Base-by-base conservation (phyloP, 2,888 invertebrate species). In the Physocephala rufipes region DNA sequence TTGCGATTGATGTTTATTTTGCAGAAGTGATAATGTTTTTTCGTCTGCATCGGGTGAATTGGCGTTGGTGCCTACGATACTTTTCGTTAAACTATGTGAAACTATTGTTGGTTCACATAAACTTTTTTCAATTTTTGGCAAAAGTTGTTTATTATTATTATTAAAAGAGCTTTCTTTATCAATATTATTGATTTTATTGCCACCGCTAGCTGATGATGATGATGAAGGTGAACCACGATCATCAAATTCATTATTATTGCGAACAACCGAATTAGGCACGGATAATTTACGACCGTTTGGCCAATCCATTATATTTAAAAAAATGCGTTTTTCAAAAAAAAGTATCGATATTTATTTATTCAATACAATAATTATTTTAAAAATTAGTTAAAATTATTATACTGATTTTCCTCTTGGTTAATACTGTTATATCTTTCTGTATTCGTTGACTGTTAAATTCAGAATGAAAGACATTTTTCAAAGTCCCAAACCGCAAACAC, bases 1-100 rank as follows among this genome's bases (percentile, higher is more conserved):
- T 73, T 83, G 82, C 49, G 26, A 2, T 58, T 58, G 26, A 28
- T 79, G 68, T 73, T 79, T 79, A 24, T 30, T 21, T 59, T 67
- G 62, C 0, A 62, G 28, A 51, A 62, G 59, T 15, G 69, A 73
- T 19, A 24, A 55, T 47, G 75, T 71, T 47, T 77, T 68, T 9
- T 75, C 75, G 12, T 74, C 73, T 1, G 43, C 53, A 4, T 1
- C 43, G 24, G 16, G 19, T 36, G 75, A 75, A 24, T 16, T 58
- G 59, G 74, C 73, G 2, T 74, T 73, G 69, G 72, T 74, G 74
- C 76, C 59, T 76, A 76, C 13, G 28, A 13, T 51, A 53, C 47
- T 71, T 30, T 21, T 71, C 66, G 24, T 63, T 64, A 13, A 28
- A 67, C 45, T 13, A 30, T 5, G 43, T 7, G 28, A 36, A 12